Percentiles rank a stretch among this genome's conserved stretches.
Evolutionary conservation across 2,888 invertebrate genomes (phyloP).

Genomic region (Epistrophe eligans): DNA sequence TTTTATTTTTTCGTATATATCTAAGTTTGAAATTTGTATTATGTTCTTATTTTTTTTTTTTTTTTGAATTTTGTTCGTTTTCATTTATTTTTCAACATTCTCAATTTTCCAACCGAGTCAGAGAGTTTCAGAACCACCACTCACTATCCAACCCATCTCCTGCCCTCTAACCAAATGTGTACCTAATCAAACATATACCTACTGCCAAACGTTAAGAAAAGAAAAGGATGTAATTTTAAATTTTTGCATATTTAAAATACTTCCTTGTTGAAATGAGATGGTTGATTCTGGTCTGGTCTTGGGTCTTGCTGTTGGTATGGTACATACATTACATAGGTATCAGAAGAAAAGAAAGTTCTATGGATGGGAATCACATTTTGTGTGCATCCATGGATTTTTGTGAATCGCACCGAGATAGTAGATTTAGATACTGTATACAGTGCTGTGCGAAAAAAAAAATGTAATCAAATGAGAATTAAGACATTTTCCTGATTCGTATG

Average conservation of each 20-base stretch:
- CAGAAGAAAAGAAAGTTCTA: slow-evolving; percentile 38
- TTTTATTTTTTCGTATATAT: not conserved
- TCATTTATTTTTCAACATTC: slow-evolving; percentile 28
- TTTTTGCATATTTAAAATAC: slow-evolving; percentile 62
- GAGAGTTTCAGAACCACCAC: slow-evolving; percentile 3
- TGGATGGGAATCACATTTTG: slow-evolving; percentile 43
- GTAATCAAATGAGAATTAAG: not conserved
- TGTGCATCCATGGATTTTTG: slow-evolving; percentile 47
- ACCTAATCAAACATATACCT: slow-evolving; percentile 54
- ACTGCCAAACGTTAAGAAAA: slow-evolving; percentile 36
- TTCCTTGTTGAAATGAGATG: slow-evolving; percentile 51
- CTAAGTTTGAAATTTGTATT: slow-evolving; percentile 22
- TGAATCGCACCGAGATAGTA: slow-evolving; percentile 8
- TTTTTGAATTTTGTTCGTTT: slow-evolving; percentile 1
- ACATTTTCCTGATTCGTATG: not conserved
- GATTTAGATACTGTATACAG: slow-evolving; percentile 7
- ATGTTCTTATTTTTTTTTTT: not conserved
- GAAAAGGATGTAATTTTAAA: slow-evolving; percentile 58
- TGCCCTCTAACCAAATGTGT: slow-evolving; percentile 25
- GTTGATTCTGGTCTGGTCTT: slow-evolving; percentile 21
- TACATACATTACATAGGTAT: not conserved
- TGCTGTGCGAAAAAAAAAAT: not conserved
- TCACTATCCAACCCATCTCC: not conserved
- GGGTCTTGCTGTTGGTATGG: not conserved
- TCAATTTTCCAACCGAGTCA: slow-evolving; percentile 15